These are phyloP conservation scores for Scomberomorus guttatus DNA, from an alignment of 2,797 vertebrate genomes.

Conservation along the genomic window DNA sequence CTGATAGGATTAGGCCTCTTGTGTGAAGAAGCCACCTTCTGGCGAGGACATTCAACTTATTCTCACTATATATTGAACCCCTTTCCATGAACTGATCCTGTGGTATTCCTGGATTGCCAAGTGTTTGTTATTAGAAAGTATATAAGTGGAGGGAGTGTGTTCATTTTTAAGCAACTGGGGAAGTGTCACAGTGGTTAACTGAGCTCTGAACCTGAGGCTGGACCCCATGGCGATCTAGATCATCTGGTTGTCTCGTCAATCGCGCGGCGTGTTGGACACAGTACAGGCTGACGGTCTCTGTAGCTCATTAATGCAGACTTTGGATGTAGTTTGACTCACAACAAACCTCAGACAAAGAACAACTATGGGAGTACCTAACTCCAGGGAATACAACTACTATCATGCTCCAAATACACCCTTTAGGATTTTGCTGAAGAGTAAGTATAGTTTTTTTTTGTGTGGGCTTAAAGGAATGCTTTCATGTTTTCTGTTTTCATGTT, in stretches of 20 bases:
- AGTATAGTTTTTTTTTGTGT: slow-evolving; percentile 65
- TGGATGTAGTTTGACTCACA: slow-evolving; percentile 52
- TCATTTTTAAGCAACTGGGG: slow-evolving; percentile 49
- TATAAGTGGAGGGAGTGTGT: slow-evolving; percentile 41
- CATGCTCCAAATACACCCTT: slow-evolving; percentile 71
- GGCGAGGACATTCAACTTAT: slow-evolving; percentile 38
- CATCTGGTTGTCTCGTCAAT: slow-evolving; percentile 22
- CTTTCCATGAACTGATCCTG: slow-evolving; percentile 53
- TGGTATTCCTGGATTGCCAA: slow-evolving; percentile 45
- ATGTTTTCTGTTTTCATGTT: background rate
- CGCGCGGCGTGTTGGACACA: background rate
- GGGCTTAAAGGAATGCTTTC: background rate
- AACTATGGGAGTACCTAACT: slow-evolving; percentile 86
- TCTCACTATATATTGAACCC: slow-evolving; percentile 19
- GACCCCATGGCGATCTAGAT: slow-evolving; percentile 9
- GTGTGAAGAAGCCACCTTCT: slow-evolving; percentile 66
- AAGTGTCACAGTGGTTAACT: slow-evolving; percentile 35
- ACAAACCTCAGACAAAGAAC: slow-evolving; percentile 30
- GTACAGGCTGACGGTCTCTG: background rate
- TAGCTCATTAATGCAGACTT: slow-evolving; percentile 40
- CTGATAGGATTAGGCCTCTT: slow-evolving; percentile 83
- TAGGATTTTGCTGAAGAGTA: slow-evolving; percentile 81
- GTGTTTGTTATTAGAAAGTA: slow-evolving; percentile 53
- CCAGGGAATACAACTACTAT: slow-evolving; percentile 82
- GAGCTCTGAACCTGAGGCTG: slow-evolving; percentile 9